Percentiles rank a stretch among this genome's conserved stretches.
Conservation (phyloP, 1,140 invertebrate species). For the Gryllus bimaculatus region DNA sequence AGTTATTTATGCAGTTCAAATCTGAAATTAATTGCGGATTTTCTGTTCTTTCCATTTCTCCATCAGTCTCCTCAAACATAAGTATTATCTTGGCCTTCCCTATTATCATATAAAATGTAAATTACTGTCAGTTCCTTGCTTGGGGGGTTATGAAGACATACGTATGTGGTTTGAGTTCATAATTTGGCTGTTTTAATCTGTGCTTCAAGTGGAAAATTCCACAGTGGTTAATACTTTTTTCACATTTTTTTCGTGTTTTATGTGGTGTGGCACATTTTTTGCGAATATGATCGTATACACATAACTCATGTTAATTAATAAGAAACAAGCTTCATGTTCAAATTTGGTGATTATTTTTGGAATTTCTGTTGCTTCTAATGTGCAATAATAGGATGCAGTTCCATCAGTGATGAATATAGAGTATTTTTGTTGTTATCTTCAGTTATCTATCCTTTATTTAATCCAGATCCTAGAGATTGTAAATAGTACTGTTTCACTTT, state of each 20-base stretch:
- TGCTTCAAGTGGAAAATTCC: no score
- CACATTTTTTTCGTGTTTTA: no score
- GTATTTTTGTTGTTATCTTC: background rate
- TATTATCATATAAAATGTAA: background rate
- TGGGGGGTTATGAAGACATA: no score
- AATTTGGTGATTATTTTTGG: background rate
- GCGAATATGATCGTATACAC: no score
- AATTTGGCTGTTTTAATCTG: no score
- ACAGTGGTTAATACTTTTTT: no score
- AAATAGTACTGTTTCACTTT: background rate
- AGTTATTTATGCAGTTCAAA: background rate
- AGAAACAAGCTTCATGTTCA: no score
- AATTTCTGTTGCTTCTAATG: background rate
- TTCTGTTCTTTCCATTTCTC: background rate
- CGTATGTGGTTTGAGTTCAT: no score
- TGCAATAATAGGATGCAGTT: background rate
- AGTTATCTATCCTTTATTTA: conserved; percentile 1
- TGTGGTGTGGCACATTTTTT: no score
- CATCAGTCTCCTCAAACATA: background rate
- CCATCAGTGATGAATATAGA: background rate
- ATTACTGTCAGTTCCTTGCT: no score
- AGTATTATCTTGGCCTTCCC: conserved; percentile 1
- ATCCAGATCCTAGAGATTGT: background rate
- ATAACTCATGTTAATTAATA: no score
- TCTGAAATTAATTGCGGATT: background rate